A percentile compares a stretch with the other conserved stretches of the same genome.
These are phyloP conservation scores for Phrynocephalus guinanensis DNA, from an alignment of 2,797 vertebrate species.

Conservation along the genomic window DNA sequence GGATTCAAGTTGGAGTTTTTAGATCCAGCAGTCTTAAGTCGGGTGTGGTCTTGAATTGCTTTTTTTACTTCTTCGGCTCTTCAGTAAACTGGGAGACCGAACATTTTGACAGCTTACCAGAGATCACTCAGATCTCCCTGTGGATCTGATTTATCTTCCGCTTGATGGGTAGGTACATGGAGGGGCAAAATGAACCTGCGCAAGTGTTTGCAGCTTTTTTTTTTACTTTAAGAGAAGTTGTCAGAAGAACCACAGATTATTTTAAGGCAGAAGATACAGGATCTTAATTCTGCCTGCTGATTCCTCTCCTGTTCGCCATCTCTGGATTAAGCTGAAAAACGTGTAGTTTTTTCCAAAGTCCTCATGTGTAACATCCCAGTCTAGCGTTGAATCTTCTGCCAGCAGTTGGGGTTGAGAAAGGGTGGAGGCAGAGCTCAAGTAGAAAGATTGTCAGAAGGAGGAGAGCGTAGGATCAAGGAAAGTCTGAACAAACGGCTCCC, in stretches of 20 bases:
- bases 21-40: too few species aligned
- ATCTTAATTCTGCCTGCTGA: rapidly evolving
- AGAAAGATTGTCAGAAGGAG: background rate
- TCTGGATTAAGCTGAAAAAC: background rate
- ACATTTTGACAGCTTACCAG: background rate
- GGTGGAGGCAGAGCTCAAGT: background rate
- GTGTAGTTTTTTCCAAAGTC: background rate
- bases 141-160: too few species aligned
- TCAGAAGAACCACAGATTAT: background rate
- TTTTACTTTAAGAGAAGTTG: too few species aligned
- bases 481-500: too few species aligned
- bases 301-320: background rate
- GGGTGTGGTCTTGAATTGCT: too few species aligned
- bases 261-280: background rate
- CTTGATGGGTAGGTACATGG: too few species aligned
- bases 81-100: background rate
- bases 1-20: too few species aligned
- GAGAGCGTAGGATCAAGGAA: background rate
- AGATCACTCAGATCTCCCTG: background rate
- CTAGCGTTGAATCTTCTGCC: background rate
- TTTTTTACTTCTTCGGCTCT: background rate
- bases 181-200: too few species aligned
- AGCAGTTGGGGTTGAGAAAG: background rate
- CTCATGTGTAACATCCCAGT: too few species aligned
- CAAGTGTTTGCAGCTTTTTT: too few species aligned